Percentiles rank a stretch among this genome's conserved stretches.
Evolutionary conservation across 2,113 vertebrate species (phyloP).

Genomic region (Saimiri boliviensis): DNA sequence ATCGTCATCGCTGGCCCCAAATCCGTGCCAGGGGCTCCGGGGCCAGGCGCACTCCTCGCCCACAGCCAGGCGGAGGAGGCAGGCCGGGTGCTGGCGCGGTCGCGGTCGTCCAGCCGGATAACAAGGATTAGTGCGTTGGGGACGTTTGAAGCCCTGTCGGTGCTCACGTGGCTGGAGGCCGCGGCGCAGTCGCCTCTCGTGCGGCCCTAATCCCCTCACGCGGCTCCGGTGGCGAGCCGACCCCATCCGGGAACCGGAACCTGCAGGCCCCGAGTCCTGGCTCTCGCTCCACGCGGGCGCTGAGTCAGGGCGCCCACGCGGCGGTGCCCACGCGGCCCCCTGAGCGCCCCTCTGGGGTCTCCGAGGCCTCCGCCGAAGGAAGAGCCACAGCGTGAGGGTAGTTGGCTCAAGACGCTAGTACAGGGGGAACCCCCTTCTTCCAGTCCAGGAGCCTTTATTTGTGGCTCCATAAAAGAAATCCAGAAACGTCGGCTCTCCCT

Average conservation of each 20-base stretch:
- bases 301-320: constrained; percentile 17
- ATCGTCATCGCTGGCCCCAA: not conserved
- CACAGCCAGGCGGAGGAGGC: not conserved
- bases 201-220: constrained; percentile 90
- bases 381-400: constrained; percentile 64
- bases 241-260: not conserved
- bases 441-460: constrained; percentile 80
- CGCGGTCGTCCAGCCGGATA: constrained; percentile 45
- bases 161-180: constrained; percentile 89
- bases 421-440: constrained; percentile 77
- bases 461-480: constrained; percentile 82
- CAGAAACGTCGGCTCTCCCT: constrained; percentile 68
- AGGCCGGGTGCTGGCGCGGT: not conserved
- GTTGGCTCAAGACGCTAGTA: constrained; percentile 25
- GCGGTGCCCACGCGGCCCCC: not conserved
- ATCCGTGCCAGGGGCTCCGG: not conserved
- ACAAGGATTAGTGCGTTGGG: constrained; percentile 70
- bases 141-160: constrained; percentile 81
- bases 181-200: constrained; percentile 88
- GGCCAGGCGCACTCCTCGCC: not conserved
- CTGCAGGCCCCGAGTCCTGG: constrained; percentile 67
- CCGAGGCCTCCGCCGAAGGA: not conserved
- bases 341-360: not conserved
- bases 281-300: constrained; percentile 78
- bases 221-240: constrained; percentile 63